Base-by-base conservation (phyloP, 1,140 invertebrate genomes). In the Zophobas atratus region DNA sequence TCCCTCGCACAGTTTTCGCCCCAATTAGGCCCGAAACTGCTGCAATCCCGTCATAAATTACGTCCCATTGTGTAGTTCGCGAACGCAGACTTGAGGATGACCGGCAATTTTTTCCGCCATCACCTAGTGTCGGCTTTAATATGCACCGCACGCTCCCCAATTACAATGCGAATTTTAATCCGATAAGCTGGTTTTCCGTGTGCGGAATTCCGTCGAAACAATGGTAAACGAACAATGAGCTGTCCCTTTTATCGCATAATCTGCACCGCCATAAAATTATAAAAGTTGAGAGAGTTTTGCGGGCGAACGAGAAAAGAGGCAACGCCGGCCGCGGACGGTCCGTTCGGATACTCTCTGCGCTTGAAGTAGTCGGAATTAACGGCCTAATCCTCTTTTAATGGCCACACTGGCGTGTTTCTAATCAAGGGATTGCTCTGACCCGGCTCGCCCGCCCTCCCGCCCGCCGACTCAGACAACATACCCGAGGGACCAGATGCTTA, bases 351-450 rank as follows among this genome's bases (percentile, higher is more conserved):
- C 35, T 70, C 35, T 70, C 60, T 32, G 41, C 75, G 43, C 49
- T 70, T 48, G 46, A 76, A 76, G 75, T 76, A 76, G 75, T 77
- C 46, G 75, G 80, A 81, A 81, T 81, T 81, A 81, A 79, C 71
- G 56, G 53, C 70, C 60, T 79, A 81, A 81, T 81, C 80, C 80
- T 57, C 49, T 79, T 81, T 81, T 81, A 81, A 81, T 81, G 80
- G 80, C 72, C 43, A 60, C 70, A 70, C 71, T 77, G 80, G 77
- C 71, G 77, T 77, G 74, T 80, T 79, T 76, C 80, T 81, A 81
- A 81, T 81, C 80, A 81, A 77, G 70, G 76, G 80, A 81, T 79
- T 77, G 77, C 56, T 55, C 60, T 72, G 77, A 78, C 57, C 56
- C 73, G 77, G 57, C 71, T 67, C 41, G 46, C 63, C 56, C 36